Evolutionary conservation across 2,797 vertebrate genomes (phyloP), one percentile per base, ranked within the genome.

Genomic region (Gastrophryne carolinensis): DNA sequence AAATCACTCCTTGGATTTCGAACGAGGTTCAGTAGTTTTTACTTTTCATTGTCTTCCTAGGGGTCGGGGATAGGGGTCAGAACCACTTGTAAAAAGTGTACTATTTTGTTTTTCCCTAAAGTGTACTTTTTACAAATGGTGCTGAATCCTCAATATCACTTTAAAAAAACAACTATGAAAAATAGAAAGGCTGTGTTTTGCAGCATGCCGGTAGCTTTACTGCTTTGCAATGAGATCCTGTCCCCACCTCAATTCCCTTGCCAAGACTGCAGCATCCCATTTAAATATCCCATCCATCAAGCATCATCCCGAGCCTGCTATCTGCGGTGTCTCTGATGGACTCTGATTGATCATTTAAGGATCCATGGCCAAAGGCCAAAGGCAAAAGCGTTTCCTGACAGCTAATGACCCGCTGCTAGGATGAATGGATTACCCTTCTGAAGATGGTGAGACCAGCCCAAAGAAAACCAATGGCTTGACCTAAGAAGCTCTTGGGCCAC

Each of bases 361-460:
- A 86, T 79, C 80, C 86, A 86, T 86, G 81, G 84, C 74, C 83
- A 76, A 79, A 81, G 81, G 84, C 74, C 83, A 76, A 79, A 81
- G 82, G 76, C 71, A 80, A 82, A 81, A 81, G 74, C 77, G 80
- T 84, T 83, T 88, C 84, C 75, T 83, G 82, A 81, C 73, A 84
- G 75, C 71, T 86, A 87, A 86, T 87, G 81, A 83, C 78, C 77
- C 80, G 21, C 60, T 83, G 78, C 81, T 83, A 82, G 60, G 77
- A 50, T 82, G 79, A 73, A 76, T 82, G 44, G 65, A 81, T 78
- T 80, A 74, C 82, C 75, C 80, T 75, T 79, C 83, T 86, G 61
- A 32, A 61, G 70, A 58, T 11, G 68, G 39, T 44, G 11, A 15
- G 35, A 62, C 23, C 41, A 60, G 30, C 26, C 47, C 17, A 29